Evolutionary conservation across 2,797 vertebrate genomes (phyloP).

Genomic region (Enteromius thamalakanensis): DNA sequence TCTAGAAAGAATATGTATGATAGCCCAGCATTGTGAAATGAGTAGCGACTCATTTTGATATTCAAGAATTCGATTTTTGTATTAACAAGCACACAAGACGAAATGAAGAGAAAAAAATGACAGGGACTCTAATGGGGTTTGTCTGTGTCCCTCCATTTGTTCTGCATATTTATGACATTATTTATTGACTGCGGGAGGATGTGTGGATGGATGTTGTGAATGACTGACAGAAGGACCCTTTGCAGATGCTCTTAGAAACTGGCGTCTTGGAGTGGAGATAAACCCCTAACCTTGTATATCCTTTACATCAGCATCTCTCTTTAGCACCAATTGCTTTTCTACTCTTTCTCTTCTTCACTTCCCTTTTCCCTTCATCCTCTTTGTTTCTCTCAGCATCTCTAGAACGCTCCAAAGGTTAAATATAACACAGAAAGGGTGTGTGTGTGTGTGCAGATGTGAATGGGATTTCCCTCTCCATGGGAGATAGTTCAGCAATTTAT

Average conservation of each 20-base stretch:
- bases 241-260: constrained; percentile 33
- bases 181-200: constrained; percentile 63
- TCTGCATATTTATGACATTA: constrained; percentile 56
- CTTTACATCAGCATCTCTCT: constrained; percentile 2
- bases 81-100: constrained; percentile 58
- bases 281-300: neutral
- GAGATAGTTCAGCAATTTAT: constrained; percentile 75
- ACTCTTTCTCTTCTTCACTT: neutral
- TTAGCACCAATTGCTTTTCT: constrained; percentile 18
- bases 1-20: constrained; percentile 45
- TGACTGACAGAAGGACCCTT: constrained; percentile 34
- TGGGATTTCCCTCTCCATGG: constrained; percentile 71
- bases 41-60: constrained; percentile 36
- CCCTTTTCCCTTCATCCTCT: neutral
- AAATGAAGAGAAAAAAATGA: constrained; percentile 42
- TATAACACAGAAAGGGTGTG: constrained; percentile 60
- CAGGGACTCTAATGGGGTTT: constrained; percentile 51
- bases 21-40: constrained; percentile 39
- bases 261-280: constrained; percentile 28
- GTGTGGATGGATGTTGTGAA: constrained; percentile 54
- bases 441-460: constrained; percentile 56
- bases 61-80: constrained; percentile 47
- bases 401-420: constrained; percentile 64
- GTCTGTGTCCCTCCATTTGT: constrained; percentile 49
- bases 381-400: constrained; percentile 33